Evolutionary conservation across 2,797 vertebrate species (phyloP), one percentile per base, ranked within the genome.

Genomic region (Poecile montanus): DNA sequence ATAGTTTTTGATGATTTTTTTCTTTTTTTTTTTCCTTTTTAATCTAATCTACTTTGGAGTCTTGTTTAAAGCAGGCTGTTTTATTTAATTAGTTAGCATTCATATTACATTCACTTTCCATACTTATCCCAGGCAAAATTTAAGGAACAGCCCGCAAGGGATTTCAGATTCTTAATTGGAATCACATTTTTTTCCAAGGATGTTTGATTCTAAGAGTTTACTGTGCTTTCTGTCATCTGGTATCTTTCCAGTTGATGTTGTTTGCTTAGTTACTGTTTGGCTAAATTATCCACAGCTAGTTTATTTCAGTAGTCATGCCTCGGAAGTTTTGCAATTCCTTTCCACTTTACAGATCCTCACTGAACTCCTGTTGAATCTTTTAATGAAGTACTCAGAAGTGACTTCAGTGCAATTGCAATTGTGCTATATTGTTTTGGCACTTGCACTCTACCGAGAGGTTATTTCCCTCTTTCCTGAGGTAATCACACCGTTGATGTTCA

Each of bases 211-310:
- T 51, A 53, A 79, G 53, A 71, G 19, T 93, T 90, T 88, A 74
- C 45, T 79, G 14, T 71, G 34, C 79, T 80, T 90, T 86, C 48
- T 79, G 68, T 85, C 80, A 50, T 73, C 60, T 89, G 56, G 23
- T 95, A 71, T 82, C 86, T 86, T 78, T 76, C 76, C 38, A 66
- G 40, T 61, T 77, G 38, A 57, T 84, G 60, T 66, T 96, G 61
- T 71, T 58, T 77, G n/a, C 66, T 40, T 86, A 68, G 58, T 77
- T 93, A 78, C 89, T 86, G 78, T 85, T 86, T 85, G 91, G 62
- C 66, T 88, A 70, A 84, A 66, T 89, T 84, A 66, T 30, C 36
- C 44, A 34, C 81, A 61, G 54, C 70, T 89, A 80, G 42, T 47
- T 93, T 93, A 70, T 88, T 94, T 85, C 93, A 62, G 20, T 58